These are phyloP conservation scores for Actenoides lindsayi DNA, from an alignment of 2,113 vertebrate species.

Conservation along the genomic window DNA sequence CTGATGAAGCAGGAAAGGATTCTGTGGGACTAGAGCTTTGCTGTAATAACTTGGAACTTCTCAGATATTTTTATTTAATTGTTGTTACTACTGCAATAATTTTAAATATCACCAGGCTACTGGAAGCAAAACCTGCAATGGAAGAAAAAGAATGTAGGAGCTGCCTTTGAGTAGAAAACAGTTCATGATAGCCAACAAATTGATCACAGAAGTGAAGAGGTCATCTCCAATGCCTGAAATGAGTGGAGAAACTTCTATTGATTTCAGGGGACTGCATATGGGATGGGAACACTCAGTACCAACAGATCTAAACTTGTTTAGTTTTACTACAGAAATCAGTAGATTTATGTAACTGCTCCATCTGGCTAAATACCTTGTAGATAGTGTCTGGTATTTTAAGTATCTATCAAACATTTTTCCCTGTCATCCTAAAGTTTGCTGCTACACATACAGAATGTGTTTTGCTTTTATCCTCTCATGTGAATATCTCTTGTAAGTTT, in stretches of 20 bases:
- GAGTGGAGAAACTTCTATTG: neutral
- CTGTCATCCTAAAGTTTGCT: neutral
- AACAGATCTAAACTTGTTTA: neutral
- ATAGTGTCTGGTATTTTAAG: constrained; percentile 15
- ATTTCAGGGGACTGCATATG: neutral
- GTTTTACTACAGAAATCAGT: neutral
- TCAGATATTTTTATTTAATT: constrained; percentile 25
- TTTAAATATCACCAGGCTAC: neutral
- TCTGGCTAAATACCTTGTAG: neutral
- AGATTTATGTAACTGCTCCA: constrained; percentile 4
- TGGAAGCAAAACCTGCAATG: neutral
- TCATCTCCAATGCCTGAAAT: neutral
- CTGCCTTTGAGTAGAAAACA: neutral
- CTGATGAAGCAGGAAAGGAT: constrained; percentile 34
- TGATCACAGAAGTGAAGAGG: neutral
- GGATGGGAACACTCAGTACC: neutral
- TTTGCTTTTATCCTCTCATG: neutral
- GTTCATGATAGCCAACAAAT: neutral
- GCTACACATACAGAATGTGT: neutral
- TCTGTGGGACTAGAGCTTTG: neutral
- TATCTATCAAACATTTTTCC: neutral
- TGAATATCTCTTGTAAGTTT: neutral
- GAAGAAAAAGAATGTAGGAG: neutral
- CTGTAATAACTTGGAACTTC: neutral
- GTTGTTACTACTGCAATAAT: neutral